Evolutionary conservation across 2,888 invertebrate species (phyloP).

Genomic region (Busseola fusca): DNA sequence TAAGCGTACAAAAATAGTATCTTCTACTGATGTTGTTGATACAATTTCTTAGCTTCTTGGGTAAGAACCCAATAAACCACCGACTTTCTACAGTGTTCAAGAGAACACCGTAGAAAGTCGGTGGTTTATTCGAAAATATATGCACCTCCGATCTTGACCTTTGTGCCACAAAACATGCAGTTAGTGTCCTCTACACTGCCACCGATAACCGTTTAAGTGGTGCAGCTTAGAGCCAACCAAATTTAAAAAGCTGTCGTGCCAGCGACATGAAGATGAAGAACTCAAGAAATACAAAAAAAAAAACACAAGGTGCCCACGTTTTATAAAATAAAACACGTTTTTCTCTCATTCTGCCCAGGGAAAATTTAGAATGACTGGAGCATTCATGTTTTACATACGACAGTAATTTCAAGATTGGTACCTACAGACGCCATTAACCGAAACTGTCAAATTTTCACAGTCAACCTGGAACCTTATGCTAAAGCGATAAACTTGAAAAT

Average conservation of each 20-base stretch:
- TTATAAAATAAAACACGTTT: neutral
- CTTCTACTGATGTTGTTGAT: neutral
- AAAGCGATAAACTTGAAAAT: too few species aligned
- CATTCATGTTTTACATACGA: neutral
- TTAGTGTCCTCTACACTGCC: neutral
- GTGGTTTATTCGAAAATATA: neutral
- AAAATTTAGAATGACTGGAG: conserved; percentile 17
- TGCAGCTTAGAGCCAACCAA: neutral
- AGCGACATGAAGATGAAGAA: neutral
- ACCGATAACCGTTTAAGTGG: neutral
- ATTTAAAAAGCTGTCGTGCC: neutral
- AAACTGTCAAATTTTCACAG: too few species aligned
- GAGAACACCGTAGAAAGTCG: too few species aligned
- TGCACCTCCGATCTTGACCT: neutral
- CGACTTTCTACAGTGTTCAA: too few species aligned
- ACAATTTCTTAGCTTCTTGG: neutral
- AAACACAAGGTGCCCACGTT: neutral
- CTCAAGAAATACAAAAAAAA: neutral
- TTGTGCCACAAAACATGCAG: neutral
- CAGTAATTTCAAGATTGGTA: too few species aligned
- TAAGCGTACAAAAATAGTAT: neutral
- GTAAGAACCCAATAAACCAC: too few species aligned
- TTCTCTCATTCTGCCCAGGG: neutral
- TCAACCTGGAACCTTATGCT: too few species aligned
- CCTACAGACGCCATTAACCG: too few species aligned